Percentiles rank a stretch among this genome's conserved stretches.
Evolutionary conservation across 2,797 vertebrate species (phyloP).

Genomic region (Valencia hispanica): DNA sequence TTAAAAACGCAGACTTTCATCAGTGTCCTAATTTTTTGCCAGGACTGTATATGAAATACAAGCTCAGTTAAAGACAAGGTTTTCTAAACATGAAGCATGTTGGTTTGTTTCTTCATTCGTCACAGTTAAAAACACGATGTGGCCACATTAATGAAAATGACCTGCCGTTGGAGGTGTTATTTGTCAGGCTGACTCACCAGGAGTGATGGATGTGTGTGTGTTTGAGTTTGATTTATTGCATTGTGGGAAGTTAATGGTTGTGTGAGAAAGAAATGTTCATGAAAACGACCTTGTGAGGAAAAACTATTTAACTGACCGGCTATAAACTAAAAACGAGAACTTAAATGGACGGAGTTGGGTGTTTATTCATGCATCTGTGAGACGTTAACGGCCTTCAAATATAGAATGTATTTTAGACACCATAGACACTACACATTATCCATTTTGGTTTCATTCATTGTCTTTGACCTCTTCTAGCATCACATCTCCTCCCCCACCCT

Average conservation of each 20-base stretch:
- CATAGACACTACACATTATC: background rate
- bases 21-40: background rate
- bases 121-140: constrained; percentile 50
- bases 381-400: background rate
- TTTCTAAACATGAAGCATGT: constrained; percentile 52
- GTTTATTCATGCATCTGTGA: constrained; percentile 3
- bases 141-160: constrained; percentile 66
- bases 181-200: constrained; percentile 62
- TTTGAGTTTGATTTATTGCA: constrained; percentile 62
- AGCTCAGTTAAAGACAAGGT: constrained; percentile 12
- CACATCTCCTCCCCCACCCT: background rate
- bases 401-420: background rate
- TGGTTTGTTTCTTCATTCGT: constrained; percentile 58
- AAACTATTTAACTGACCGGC: constrained; percentile 37
- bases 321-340: constrained; percentile 43
- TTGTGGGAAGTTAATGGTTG: constrained; percentile 28
- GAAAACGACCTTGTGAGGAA: constrained; percentile 69
- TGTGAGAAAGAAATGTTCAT: constrained; percentile 60
- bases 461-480: background rate
- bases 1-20: background rate
- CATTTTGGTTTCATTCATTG: background rate
- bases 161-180: constrained; percentile 65
- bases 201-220: constrained; percentile 67
- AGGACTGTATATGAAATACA: background rate
- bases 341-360: constrained; percentile 4